Conservation (phyloP, 2,797 vertebrate genomes). For the Erpetoichthys calabaricus region DNA sequence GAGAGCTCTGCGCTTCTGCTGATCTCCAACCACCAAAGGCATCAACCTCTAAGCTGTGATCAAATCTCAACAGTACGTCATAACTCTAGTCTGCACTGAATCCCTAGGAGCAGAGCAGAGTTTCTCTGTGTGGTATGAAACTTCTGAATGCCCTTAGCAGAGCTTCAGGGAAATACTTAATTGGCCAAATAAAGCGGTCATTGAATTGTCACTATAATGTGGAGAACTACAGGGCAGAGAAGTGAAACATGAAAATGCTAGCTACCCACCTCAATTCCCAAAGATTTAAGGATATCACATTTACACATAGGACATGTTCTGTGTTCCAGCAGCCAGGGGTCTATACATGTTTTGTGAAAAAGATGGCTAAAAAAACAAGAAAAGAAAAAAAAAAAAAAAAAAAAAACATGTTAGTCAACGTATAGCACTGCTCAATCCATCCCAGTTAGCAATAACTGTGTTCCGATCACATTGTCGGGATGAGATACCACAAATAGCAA, state of each 20-base stretch:
- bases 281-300: constrained; percentile 76
- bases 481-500: no score
- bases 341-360: constrained; percentile 84
- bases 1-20: no score
- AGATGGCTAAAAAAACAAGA: constrained; percentile 52
- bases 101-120: neutral
- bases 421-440: neutral
- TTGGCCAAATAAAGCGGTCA: no score
- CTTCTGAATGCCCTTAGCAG: neutral
- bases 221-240: no score
- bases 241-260: neutral
- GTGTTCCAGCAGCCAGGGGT: constrained; percentile 83
- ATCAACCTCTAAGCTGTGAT: no score
- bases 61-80: no score
- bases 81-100: no score
- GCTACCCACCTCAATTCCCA: constrained; percentile 64
- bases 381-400: constrained; percentile 12
- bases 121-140: neutral
- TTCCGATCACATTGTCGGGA: neutral
- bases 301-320: constrained; percentile 93
- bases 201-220: no score
- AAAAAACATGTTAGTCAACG: neutral
- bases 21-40: no score
- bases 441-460: neutral
- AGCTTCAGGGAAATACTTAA: neutral